These are phyloP conservation scores for Neosilurus hyrtlii DNA, from an alignment of 2,797 vertebrate genomes.

Conservation along the genomic window DNA sequence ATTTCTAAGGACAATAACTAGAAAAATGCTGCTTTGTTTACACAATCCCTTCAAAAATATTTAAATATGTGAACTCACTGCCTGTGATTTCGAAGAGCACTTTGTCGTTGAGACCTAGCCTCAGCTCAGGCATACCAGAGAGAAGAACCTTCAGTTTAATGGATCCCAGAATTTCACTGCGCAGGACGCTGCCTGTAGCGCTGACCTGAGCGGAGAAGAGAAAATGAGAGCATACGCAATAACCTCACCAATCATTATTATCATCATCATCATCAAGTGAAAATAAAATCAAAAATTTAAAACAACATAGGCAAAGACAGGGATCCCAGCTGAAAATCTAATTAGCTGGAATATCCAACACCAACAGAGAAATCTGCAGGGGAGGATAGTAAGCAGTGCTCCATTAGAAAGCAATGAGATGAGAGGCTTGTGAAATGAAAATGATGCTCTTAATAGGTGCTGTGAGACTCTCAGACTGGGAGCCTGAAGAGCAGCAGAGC, in stretches of 20 bases:
- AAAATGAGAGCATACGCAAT: background rate
- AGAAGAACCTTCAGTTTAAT: constrained; percentile 79
- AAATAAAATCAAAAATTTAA: background rate
- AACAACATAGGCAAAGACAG: background rate
- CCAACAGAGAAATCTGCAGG: constrained; percentile 25
- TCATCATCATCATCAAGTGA: background rate
- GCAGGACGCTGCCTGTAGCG: constrained; percentile 73
- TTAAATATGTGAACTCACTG: constrained; percentile 67
- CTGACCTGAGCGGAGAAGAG: constrained; percentile 65
- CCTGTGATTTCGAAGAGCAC: constrained; percentile 81
- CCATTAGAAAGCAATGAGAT: constrained; percentile 51
- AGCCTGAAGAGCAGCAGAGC: constrained; percentile 33
- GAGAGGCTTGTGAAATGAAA: constrained; percentile 19
- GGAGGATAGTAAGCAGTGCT: constrained; percentile 43
- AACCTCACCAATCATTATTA: background rate
- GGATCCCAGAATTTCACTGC: constrained; percentile 77
- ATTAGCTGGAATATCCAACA: background rate
- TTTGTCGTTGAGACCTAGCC: constrained; percentile 81
- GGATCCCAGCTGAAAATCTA: background rate
- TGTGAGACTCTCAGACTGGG: constrained; percentile 27
- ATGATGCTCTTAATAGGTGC: constrained; percentile 21
- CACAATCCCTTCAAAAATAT: background rate
- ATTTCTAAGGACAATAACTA: background rate
- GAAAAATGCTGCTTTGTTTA: background rate
- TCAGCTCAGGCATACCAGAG: constrained; percentile 80